These are phyloP conservation scores for Leptinotarsa defecta DNA, from an alignment of 1,140 invertebrate genomes.

Conservation along the genomic window DNA sequence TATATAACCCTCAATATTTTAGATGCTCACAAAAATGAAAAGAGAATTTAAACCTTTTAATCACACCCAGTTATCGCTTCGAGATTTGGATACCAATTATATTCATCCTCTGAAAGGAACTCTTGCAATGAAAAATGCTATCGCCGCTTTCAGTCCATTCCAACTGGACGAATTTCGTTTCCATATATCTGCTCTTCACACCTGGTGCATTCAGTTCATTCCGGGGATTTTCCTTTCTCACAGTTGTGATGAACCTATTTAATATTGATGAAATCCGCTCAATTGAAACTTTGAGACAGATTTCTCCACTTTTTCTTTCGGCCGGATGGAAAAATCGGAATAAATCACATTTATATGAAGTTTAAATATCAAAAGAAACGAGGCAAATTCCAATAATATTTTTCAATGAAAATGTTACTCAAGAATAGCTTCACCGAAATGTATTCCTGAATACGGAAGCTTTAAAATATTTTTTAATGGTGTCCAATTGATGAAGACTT, in stretches of 20 bases:
- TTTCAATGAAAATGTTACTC: not conserved
- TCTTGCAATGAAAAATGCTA: too few relatives aligned
- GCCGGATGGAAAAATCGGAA: not conserved
- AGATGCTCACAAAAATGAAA: too few relatives aligned
- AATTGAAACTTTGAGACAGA: not conserved
- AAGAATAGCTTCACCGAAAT: not conserved
- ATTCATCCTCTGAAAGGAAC: too few relatives aligned
- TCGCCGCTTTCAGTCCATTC: too few relatives aligned
- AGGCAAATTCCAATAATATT: not conserved
- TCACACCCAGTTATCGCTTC: too few relatives aligned
- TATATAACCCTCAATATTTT: too few relatives aligned
- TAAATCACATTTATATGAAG: not conserved
- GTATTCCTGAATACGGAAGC: not conserved
- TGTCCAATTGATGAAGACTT: too few relatives aligned
- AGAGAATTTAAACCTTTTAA: too few relatives aligned
- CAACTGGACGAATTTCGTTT: not conserved
- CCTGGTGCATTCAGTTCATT: not conserved
- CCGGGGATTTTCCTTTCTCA: not conserved
- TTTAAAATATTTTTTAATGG: not conserved
- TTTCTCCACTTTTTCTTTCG: not conserved
- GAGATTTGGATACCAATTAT: too few relatives aligned
- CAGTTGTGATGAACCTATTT: conserved; percentile 3
- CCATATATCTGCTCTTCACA: not conserved
- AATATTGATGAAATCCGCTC: not conserved
- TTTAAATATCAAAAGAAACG: not conserved